Conservation (phyloP, 2,797 vertebrate species). For the Florisuga fusca region DNA sequence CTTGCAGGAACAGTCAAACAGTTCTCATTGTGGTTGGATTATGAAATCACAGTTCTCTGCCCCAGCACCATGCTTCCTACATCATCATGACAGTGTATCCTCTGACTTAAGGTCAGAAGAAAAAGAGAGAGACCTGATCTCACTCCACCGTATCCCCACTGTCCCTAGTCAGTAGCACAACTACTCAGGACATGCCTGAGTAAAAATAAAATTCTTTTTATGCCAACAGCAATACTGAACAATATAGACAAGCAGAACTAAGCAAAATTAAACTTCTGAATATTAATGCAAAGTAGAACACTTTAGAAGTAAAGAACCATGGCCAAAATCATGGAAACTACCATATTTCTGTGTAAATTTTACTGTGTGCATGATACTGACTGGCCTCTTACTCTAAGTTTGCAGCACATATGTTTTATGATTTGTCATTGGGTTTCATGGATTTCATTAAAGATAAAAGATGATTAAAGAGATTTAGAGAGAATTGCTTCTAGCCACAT, state of each 20-base stretch:
- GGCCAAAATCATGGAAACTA: not conserved
- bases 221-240: not conserved
- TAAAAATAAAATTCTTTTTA: not conserved
- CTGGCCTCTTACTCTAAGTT: not conserved
- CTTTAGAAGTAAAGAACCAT: not conserved
- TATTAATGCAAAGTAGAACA: not conserved
- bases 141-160: not conserved
- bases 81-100: not conserved
- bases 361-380: not conserved
- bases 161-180: not conserved
- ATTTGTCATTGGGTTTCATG: not conserved
- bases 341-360: not conserved
- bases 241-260: not conserved
- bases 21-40: not conserved
- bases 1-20: not conserved
- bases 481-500: accelerated
- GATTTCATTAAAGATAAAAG: not conserved
- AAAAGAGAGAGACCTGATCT: not conserved
- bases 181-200: not conserved
- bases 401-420: not conserved
- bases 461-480: not conserved
- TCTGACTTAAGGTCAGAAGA: not conserved
- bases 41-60: not conserved
- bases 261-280: not conserved
- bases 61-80: not conserved